Evolutionary conservation across 2,797 vertebrate genomes (phyloP).

Genomic region (Intellagama lesueurii): DNA sequence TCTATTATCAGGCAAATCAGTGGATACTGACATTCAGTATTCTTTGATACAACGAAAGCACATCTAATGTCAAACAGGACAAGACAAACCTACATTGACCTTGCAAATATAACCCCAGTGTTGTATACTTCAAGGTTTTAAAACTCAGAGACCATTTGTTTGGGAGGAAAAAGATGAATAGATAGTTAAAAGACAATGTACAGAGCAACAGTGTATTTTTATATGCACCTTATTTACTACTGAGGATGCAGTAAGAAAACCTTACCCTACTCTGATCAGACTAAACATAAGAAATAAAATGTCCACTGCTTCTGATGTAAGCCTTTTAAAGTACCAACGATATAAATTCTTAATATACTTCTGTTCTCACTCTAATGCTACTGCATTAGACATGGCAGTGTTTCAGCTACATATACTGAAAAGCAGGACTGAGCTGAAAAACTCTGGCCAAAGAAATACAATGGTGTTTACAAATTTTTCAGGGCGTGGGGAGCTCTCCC

Average conservation of each 20-base stretch:
- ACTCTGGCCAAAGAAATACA: not conserved
- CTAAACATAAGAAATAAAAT: not conserved
- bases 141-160: not conserved
- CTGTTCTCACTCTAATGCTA: not conserved
- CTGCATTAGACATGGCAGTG: not conserved
- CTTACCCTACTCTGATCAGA: not conserved
- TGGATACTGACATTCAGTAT: not conserved
- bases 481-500: not conserved
- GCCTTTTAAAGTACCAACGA: not conserved
- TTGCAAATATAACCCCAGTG: not conserved
- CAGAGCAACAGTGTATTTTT: not conserved
- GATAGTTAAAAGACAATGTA: not conserved
- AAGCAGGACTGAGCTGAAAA: not conserved
- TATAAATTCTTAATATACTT: not conserved
- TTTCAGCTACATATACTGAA: not conserved
- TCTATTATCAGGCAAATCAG: not conserved
- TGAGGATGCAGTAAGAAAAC: not conserved
- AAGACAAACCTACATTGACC: not conserved
- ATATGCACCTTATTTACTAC: not conserved
- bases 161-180: not conserved
- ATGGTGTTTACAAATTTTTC: not conserved
- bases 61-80: not conserved
- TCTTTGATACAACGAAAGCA: not conserved
- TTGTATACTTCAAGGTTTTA: not conserved
- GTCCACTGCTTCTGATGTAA: not conserved